Evolutionary conservation across 2,113 vertebrate genomes (phyloP), one percentile per base, ranked within the genome.

Genomic region (Leptosomus discolor): DNA sequence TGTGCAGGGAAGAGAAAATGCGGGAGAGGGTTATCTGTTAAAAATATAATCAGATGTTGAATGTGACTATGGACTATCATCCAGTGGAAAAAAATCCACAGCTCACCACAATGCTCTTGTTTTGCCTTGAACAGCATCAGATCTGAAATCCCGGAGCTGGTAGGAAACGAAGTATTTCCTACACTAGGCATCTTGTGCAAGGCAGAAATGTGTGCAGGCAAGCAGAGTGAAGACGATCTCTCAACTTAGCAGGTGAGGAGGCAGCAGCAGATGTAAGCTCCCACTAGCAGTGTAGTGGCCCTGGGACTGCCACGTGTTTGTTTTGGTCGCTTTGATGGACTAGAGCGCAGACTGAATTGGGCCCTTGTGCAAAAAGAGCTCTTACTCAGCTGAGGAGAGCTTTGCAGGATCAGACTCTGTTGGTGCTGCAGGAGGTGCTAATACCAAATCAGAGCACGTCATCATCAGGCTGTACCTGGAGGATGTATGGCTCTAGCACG

Each of bases 221-320:
- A 7, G 27, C 30, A 9, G 82, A 65, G 32, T 1, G 5, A 53
- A 50, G 81, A 6, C 11, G 53, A 75, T 63, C 26, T n/a, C 73
- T 70, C 36, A 54, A 8, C 26, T 50, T 14, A 70, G n/a, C 20
- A 67, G 60, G 58, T 77, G 41, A 95, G 73, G 56, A 74, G 56
- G 64, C 32, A 82, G 69, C 64, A 94, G 78, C 39, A 90, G 70
- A 21, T 36, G 14, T 27, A 39, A 65, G 18, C 34, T 78, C 32
- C 29, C 0, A 0, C 37, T 29, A 39, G 68, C 37, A 36, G 23
- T 1, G 1, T 36, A 37, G 32, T 71, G 61, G 51, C 61, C 37
- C 73, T 37, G 41, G 22, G 24, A 30, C 30, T 32, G 23, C 17
- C 32, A 24, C 4, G 15, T 4, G 1, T 12, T 53, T 18, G 8